Percentiles rank a stretch among this genome's conserved stretches.
These are phyloP conservation scores for Drosophila azteca DNA, from an alignment of 1,140 invertebrate genomes.

Conservation along the genomic window DNA sequence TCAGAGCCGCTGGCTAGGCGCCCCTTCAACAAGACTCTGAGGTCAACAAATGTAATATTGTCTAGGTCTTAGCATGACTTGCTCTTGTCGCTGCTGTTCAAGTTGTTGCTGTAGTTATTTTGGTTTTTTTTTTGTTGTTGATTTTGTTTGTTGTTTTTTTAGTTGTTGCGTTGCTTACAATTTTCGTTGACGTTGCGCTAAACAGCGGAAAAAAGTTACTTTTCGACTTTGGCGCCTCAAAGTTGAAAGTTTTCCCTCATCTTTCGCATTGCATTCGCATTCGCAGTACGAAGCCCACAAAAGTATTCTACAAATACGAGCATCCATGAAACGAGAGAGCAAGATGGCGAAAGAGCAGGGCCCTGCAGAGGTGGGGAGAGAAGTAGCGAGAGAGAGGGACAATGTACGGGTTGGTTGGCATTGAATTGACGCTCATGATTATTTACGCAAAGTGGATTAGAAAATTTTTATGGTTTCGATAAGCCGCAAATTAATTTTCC, in stretches of 20 bases:
- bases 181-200: slow-evolving; percentile 59
- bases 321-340: not conserved
- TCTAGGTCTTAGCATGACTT: slow-evolving; percentile 50
- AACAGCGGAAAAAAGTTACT: slow-evolving; percentile 58
- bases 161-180: slow-evolving; percentile 31
- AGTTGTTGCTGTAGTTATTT: slow-evolving; percentile 26
- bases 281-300: slow-evolving; percentile 30
- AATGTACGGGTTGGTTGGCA: slow-evolving; percentile 9
- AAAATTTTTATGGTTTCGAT: slow-evolving; percentile 61
- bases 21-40: slow-evolving; percentile 27
- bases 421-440: slow-evolving; percentile 61
- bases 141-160: not conserved
- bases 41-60: slow-evolving; percentile 64
- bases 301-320: slow-evolving; percentile 36
- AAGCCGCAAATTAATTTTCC: slow-evolving; percentile 61
- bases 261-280: slow-evolving; percentile 34
- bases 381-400: too few species aligned
- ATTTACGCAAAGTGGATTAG: slow-evolving; percentile 63
- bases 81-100: slow-evolving; percentile 8
- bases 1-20: too few species aligned
- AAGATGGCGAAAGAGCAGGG: not conserved
- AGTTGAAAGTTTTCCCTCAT: slow-evolving; percentile 57
- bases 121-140: slow-evolving; percentile 21
- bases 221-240: slow-evolving; percentile 56
- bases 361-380: too few species aligned